These are phyloP conservation scores for Diaprepes abbreviatus DNA, from an alignment of 2,888 invertebrate species.

Conservation along the genomic window DNA sequence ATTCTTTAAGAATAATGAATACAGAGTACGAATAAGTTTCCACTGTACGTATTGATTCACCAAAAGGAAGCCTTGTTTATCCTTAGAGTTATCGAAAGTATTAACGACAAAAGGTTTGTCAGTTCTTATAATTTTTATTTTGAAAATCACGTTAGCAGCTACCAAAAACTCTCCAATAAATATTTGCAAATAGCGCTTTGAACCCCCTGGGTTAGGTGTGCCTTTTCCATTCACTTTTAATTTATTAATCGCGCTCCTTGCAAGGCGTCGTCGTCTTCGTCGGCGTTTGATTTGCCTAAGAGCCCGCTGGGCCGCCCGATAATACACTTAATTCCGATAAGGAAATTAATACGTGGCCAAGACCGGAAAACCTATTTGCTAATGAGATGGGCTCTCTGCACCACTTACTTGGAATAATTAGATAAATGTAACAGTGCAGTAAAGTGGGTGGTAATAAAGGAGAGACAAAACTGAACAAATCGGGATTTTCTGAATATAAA, in stretches of 20 bases:
- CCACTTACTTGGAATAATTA: slow-evolving; percentile 26
- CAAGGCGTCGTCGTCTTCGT: slow-evolving; percentile 62
- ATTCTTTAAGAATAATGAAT: too few relatives aligned
- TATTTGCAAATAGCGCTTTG: slow-evolving; percentile 11
- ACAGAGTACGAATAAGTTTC: too few relatives aligned
- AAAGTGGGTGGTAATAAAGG: too few relatives aligned
- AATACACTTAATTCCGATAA: slow-evolving; percentile 66
- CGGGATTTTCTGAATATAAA: too few relatives aligned
- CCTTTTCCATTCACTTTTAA: slow-evolving; percentile 46
- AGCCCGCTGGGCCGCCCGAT: slow-evolving; percentile 56
- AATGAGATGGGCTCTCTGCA: slow-evolving; percentile 58
- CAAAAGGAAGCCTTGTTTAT: too few relatives aligned
- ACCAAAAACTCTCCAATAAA: too few relatives aligned
- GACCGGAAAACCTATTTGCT: slow-evolving; percentile 63
- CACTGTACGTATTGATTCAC: too few relatives aligned
- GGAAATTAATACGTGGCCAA: slow-evolving; percentile 64
- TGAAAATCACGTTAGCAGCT: too few relatives aligned
- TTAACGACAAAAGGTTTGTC: too few relatives aligned
- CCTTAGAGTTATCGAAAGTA: too few relatives aligned
- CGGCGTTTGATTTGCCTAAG: slow-evolving; percentile 65
- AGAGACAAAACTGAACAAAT: too few relatives aligned
- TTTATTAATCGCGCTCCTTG: slow-evolving; percentile 48
- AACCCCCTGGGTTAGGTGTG: slow-evolving; percentile 28
- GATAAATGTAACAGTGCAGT: slow-evolving; percentile 7
- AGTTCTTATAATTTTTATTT: too few relatives aligned